Evolutionary conservation across 2,797 vertebrate genomes (phyloP), one percentile per base, ranked within the genome.

Genomic region (Neostethus bicornis): DNA sequence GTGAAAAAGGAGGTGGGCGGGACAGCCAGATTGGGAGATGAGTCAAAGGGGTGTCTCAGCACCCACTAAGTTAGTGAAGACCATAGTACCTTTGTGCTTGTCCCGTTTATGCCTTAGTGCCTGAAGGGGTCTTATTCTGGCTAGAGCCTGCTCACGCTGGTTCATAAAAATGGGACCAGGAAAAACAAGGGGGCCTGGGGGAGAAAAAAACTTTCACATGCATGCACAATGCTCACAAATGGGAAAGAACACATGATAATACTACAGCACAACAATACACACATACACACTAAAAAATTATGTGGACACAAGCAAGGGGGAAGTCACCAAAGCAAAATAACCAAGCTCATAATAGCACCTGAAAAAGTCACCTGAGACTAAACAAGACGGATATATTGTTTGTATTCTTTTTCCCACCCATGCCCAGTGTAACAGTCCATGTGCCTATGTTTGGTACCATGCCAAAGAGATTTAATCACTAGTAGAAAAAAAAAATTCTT

Each of bases 81-180:
- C 93, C 90, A 90, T 94, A 92, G 95, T 99, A 99, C 96, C 97
- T 99, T 98, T 97, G 92, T 95, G 95, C 95, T 96, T 98, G 94
- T 98, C 95, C 96, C 95, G 95, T 87, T 97, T 97, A 95, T 95
- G 94, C 95, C 96, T 99, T 94, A 96, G 93, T 92, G 94, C 93
- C 93, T 96, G 95, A 95, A 96, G 95, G 94, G 95, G 92, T 96
- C 96, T 98, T 95, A 98, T 92, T 95, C 96, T 98, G 96, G 96
- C 97, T 97, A 98, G 94, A 91, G 95, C 94, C 94, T 99, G 97
- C 92, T 97, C 96, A 93, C 95, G 96, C 85, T 98, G 95, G 92
- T 96, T 97, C 95, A 98, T 96, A 94, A 98, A 96, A 94, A 96
- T 94, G 93, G 95, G 95, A 90, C 95, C 96, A 86, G 97, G 95